phyloP scores from a whole-genome alignment of 2,113 vertebrate genomes.

The Paratilapia polleni region DNA sequence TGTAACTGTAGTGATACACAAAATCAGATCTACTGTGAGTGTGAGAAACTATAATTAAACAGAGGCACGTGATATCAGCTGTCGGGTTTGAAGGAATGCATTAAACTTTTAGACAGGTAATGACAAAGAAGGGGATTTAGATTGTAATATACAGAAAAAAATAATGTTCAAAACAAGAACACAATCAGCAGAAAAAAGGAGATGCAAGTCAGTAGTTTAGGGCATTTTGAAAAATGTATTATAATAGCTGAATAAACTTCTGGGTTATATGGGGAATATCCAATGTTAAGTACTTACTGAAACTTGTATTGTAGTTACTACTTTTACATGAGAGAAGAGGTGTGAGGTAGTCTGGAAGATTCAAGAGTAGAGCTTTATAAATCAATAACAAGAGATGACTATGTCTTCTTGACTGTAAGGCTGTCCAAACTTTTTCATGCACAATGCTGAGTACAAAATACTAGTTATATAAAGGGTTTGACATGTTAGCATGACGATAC shows the following conservation, averaged over 20 bases:
- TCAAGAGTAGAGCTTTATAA: too few relatives aligned
- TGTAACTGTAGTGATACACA: background rate
- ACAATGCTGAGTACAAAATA: too few relatives aligned
- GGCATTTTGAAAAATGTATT: background rate
- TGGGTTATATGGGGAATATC: background rate
- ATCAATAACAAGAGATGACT: too few relatives aligned
- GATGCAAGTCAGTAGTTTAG: background rate
- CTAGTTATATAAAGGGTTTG: too few relatives aligned
- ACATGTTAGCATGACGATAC: too few relatives aligned
- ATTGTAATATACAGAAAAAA: background rate
- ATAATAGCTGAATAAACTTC: background rate
- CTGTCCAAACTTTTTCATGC: too few relatives aligned
- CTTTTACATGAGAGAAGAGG: too few relatives aligned
- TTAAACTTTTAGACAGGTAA: background rate
- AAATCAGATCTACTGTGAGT: background rate
- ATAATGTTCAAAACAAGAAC: accelerated
- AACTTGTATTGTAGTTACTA: too few relatives aligned
- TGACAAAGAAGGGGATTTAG: background rate
- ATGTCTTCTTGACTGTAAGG: too few relatives aligned
- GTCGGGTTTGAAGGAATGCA: background rate
- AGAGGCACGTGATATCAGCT: background rate
- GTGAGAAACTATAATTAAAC: background rate
- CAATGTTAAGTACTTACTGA: too few relatives aligned
- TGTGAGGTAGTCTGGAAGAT: too few relatives aligned
- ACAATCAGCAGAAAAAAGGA: background rate